Evolutionary conservation across 2,888 invertebrate species (phyloP), one percentile per base, ranked within the genome.

Genomic region (Ennomos quercinarius): DNA sequence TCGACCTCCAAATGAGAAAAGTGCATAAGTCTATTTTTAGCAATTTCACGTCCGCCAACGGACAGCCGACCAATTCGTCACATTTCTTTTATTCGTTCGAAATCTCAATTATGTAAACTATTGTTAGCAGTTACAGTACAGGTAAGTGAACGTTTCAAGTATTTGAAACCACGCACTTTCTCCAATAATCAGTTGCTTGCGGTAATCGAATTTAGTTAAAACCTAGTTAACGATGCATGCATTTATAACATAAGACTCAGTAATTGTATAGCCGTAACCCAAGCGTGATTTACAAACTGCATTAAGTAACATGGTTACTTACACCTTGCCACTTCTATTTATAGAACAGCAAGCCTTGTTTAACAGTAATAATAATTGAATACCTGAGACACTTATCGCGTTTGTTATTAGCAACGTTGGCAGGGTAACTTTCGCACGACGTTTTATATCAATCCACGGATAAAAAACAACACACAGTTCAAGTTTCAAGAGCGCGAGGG

Each of bases 271-370:
- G 55, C 53, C 13, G 45, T 27, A 58, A 47, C 42, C 44, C 54
- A 73, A 72, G 72, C 72, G 73, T 74, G 71, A 74, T 78, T 75
- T 76, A 74, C 74, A 67, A 77, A 80, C 66, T 73, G 76, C 72
- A 78, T 73, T 76, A 76, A 71, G 76, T 72, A 71, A 74, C 63
- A 70, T 60, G 66, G n/a, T n/a, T n/a, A n/a, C 68, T 70, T 72
- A 76, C 83, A 83, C 83, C 82, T 85, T 81, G 80, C 74, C 57
- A 66, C 57, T 67, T 74, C 77, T 78, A 82, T 81, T 76, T 72
- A 78, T 76, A 77, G 76, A 74, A 66, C 39, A 58, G 34, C 57
- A 17, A 61, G 57, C 62, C 65, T 60, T 58, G 63, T 67, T 62
- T 58, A 60, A 43, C 42, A 46, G 61, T 61, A 59, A 57, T 64